Base-by-base conservation (phyloP, 2,113 vertebrate genomes). In the Emydura subglobosa region DNA sequence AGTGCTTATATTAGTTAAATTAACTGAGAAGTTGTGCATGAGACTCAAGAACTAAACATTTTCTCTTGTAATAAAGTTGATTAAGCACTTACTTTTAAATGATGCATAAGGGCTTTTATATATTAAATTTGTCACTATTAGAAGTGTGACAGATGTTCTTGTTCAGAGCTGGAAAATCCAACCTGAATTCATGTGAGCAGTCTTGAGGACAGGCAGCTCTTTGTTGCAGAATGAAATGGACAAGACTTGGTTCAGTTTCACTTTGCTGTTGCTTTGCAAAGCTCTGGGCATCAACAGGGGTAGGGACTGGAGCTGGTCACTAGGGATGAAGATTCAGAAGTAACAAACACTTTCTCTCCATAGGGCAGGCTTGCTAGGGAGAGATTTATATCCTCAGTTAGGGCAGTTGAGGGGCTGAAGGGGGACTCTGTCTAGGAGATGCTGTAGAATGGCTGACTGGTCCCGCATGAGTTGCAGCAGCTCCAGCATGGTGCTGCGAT, bases 231-330 rank as follows among this genome's bases (percentile, higher is more conserved):
- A 14, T n/a, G 61, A 65, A n/a, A 65, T 39, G 19, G n/a, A n/a
- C 65, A n/a, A n/a, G 16, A 39, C 34, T 39, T 68, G 34, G 34
- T 68, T 68, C 65, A 0, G 0, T 86, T 22, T 72, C 0, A 1
- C 34, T 27, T 68, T 10, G n/a, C n/a, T 59, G 79, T 61, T 44
- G 79, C 0, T 4, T 61, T 42, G 12, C 49, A 79, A 21, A 42
- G 57, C 2, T 0, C 0, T 34, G 0, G 1, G 21, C 25, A 1
- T 2, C 24, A 1, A 72, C n/a, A 42, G 24, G 6, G 12, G 54
- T 5, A 3, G 49, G 29, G 51, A 31, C 68, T 11, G 31, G 19
- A 49, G 27, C 79, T 22, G 49, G 4, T 68, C 65, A 39, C 10
- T 4, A 22, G 16, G 24, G 59, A 74, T 19, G 3, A 1, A 1